Conservation (phyloP, 1,140 invertebrate species). For the Ooceraea biroi region DNA sequence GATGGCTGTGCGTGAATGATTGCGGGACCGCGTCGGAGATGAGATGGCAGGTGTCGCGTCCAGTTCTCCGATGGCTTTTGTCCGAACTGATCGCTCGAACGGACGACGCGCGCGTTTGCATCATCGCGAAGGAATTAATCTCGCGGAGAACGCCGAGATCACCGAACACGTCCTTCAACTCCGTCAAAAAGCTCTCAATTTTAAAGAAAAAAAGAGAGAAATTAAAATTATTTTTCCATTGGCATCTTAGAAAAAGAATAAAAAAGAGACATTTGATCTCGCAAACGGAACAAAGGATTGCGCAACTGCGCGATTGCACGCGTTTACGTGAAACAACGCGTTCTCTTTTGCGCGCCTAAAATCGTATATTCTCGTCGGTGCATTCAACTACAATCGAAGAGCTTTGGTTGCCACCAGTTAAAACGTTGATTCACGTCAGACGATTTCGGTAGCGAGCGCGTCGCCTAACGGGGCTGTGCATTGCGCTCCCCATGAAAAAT, state of each 20-base stretch:
- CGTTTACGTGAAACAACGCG: not conserved
- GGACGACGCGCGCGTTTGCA: conserved; percentile 3
- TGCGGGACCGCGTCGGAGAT: conserved; percentile 8
- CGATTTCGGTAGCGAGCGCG: not conserved
- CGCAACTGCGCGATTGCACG: not conserved
- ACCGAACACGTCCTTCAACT: too few species aligned
- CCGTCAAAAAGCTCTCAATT: too few species aligned
- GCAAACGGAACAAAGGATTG: not conserved
- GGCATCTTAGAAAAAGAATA: not conserved
- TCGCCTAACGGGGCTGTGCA: conserved; percentile 10
- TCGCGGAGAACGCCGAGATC: not conserved
- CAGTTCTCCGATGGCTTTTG: conserved; percentile 22
- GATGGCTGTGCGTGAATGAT: conserved; percentile 45
- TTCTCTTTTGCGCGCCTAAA: not conserved
- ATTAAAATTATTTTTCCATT: too few species aligned
- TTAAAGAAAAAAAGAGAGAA: too few species aligned
- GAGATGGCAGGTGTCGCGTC: conserved; percentile 57
- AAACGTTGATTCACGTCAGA: conserved; percentile 52
- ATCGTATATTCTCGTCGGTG: conserved; percentile 10
- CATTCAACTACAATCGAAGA: conserved; percentile 16
- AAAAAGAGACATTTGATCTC: not conserved
- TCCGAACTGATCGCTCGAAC: conserved; percentile 5
- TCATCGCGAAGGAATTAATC: not conserved
- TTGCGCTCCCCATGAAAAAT: conserved; percentile 47
- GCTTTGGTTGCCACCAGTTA: conserved; percentile 11